phyloP scores from a whole-genome alignment of 2,113 vertebrate genomes.

The Ornithorhynchus anatinus region DNA sequence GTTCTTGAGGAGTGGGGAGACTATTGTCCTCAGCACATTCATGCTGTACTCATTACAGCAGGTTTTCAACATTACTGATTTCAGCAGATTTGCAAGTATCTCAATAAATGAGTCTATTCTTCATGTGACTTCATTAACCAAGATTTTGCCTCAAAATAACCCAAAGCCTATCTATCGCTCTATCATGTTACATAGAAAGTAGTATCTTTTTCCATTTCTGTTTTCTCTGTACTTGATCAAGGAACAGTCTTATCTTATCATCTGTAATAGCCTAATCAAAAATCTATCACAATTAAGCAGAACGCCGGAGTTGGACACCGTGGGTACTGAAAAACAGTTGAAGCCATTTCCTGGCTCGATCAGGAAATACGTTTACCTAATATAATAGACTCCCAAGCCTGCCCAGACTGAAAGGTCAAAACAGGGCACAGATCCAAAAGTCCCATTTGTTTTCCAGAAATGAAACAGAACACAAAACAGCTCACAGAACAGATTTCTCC shows the following conservation, averaged over 20 bases:
- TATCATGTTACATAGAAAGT: background rate
- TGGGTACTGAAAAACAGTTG: background rate
- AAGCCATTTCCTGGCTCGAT: background rate
- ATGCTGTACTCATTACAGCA: no score
- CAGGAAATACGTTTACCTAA: background rate
- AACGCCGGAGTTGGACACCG: background rate
- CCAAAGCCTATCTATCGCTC: background rate
- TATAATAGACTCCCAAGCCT: background rate
- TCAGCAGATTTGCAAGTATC: no score
- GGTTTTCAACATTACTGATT: no score
- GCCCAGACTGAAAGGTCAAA: background rate
- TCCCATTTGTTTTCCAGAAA: background rate
- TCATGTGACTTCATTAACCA: background rate
- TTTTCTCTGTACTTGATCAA: background rate
- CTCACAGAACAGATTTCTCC: background rate
- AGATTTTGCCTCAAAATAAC: background rate
- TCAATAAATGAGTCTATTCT: background rate
- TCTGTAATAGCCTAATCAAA: background rate
- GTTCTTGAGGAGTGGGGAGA: no score
- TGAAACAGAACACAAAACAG: background rate
- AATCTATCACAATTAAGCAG: background rate
- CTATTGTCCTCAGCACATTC: no score
- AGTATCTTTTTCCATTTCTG: background rate
- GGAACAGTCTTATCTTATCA: background rate
- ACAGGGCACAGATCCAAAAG: background rate